Base-by-base conservation (phyloP, 1,140 invertebrate genomes). In the Drosophila repleta region DNA sequence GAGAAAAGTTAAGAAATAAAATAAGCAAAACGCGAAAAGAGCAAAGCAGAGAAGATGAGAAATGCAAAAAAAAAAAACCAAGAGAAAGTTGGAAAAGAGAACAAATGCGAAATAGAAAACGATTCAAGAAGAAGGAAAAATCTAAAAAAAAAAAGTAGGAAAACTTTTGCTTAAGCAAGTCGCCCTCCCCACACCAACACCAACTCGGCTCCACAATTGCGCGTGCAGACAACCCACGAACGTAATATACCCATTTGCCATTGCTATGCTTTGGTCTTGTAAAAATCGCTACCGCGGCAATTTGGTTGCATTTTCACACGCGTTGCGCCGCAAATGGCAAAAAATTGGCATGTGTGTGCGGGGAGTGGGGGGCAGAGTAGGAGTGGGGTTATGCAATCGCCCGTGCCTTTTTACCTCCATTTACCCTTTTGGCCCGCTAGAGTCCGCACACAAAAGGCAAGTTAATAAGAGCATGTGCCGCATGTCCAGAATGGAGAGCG, bases 391-490 rank as follows among this genome's bases (percentile, higher is more conserved):
- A 49, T 56, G 62, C 62, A 32, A 58, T 45, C 35, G 15, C n/a
- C 11, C 26, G 17, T 20, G 21, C 26, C 21, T 11, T 17, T 41
- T 60, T 3, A 26, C 13, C 24, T 43, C 29, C 56, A 7, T 21
- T 35, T n/a, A 7, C 53, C 51, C 17, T 17, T 39, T 39, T 10
- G 24, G 20, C 4, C 20, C 21, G 13, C 37, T 32, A 26, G 20
- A 62, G 73, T 65, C 35, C 7, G 6, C 32, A 52, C 37, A 79
- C 74, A 76, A 79, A 80, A 56, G 79, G 55, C 53, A 58, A 81
- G 78, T 84, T 85, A 84, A 84, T 84, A 84, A 84, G 76, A 63
- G 55, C 76, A 76, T 85, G 76, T 76, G 72, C 62, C 52, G 63
- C 64, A 63, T 66, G 70, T 78, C 61, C 66, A 62, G 76, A 51